Conservation (phyloP, 1,140 invertebrate species). For the Drosophila cardini region DNA sequence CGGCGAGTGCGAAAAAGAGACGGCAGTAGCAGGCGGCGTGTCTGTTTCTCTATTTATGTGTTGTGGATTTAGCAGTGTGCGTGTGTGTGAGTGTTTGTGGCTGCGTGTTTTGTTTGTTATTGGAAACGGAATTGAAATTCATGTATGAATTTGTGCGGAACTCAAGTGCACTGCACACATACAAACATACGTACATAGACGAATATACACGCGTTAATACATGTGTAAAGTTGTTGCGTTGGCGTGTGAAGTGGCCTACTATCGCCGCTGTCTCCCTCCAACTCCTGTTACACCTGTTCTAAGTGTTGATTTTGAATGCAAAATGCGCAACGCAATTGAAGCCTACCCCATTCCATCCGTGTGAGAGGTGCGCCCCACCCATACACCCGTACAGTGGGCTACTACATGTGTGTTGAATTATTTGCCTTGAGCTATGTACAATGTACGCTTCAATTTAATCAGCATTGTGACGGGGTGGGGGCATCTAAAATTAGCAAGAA, state of each 20-base stretch:
- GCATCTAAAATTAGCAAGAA: constrained; percentile 64
- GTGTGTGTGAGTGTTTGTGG: constrained; percentile 51
- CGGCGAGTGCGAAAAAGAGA: constrained; percentile 17
- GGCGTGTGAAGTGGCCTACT: constrained; percentile 65
- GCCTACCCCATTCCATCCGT: constrained; percentile 23
- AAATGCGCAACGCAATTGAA: constrained; percentile 61
- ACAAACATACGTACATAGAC: constrained; percentile 6
- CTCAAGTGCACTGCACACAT: constrained; percentile 57
- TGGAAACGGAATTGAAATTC: constrained; percentile 69
- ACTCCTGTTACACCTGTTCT: constrained; percentile 4
- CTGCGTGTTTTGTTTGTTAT: constrained; percentile 75
- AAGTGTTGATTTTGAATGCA: constrained; percentile 38
- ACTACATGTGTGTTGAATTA: not conserved
- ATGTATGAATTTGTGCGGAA: constrained; percentile 73
- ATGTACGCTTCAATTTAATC: constrained; percentile 57
- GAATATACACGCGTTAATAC: constrained; percentile 21
- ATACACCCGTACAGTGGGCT: constrained; percentile 1
- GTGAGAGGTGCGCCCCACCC: constrained; percentile 27
- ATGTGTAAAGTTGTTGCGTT: constrained; percentile 30
- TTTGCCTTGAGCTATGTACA: constrained; percentile 30
- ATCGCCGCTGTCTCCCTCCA: not conserved
- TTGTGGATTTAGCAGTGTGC: constrained; percentile 21
- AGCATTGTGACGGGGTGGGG: constrained; percentile 58
- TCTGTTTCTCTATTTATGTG: constrained; percentile 49
- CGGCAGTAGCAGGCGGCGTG: constrained; percentile 63